These are phyloP conservation scores for Aphis gossypii DNA, from an alignment of 1,140 invertebrate genomes.

Conservation along the genomic window DNA sequence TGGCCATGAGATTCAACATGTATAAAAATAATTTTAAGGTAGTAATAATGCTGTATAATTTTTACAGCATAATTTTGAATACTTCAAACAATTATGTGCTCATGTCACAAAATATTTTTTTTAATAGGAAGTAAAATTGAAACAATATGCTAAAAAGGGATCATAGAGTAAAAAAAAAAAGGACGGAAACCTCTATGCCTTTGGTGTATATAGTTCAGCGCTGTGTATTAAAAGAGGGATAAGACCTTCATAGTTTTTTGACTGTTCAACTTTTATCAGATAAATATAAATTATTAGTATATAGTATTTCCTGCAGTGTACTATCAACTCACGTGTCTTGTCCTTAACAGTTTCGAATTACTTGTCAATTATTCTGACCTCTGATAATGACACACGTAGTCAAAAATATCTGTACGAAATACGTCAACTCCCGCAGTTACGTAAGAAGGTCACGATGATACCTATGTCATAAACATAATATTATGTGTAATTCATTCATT, in stretches of 20 bases:
- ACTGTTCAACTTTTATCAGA: neutral
- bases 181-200: neutral
- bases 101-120: neutral
- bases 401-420: neutral
- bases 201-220: neutral
- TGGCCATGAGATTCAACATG: neutral
- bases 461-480: neutral
- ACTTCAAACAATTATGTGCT: neutral
- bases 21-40: neutral
- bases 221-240: neutral
- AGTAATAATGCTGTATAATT: neutral
- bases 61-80: neutral
- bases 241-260: neutral
- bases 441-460: neutral
- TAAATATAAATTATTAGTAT: neutral
- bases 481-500: neutral
- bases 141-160: neutral
- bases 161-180: neutral
- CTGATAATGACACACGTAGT: neutral
- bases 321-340: neutral
- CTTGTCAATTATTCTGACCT: neutral
- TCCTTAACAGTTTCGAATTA: neutral
- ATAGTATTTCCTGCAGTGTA: neutral
- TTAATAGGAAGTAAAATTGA: neutral
- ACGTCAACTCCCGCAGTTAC: neutral